Evolutionary conservation across 2,888 invertebrate genomes (phyloP).

Genomic region (Teleiodes luculella): DNA sequence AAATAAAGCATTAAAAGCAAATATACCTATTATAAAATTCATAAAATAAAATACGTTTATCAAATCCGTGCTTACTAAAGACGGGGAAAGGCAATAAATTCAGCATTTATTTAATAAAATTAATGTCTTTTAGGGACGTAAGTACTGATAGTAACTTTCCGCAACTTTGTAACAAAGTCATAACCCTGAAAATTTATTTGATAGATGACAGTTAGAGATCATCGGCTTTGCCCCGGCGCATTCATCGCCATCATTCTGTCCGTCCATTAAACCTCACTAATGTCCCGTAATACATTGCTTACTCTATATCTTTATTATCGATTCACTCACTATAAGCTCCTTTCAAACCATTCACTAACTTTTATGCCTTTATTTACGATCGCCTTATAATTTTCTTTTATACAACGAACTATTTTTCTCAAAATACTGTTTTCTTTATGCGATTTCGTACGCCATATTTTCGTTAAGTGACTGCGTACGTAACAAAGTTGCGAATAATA

Average conservation of each 20-base stretch:
- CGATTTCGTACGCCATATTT: slow-evolving; percentile 73
- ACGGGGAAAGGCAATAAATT: neutral
- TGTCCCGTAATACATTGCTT: slow-evolving; percentile 66
- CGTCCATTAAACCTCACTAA: slow-evolving; percentile 69
- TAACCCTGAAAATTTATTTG: slow-evolving; percentile 27
- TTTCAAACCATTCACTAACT: slow-evolving; percentile 67
- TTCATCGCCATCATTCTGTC: slow-evolving; percentile 39
- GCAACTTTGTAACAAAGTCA: slow-evolving; percentile 17
- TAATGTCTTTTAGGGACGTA: slow-evolving; percentile 3
- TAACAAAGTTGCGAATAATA: slow-evolving; percentile 69
- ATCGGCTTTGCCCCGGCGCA: slow-evolving; percentile 19
- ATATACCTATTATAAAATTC: too few relatives aligned
- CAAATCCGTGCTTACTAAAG: neutral
- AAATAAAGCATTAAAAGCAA: too few relatives aligned
- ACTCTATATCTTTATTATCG: slow-evolving; percentile 77
- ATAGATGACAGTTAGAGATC: slow-evolving; percentile 43
- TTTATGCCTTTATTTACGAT: slow-evolving; percentile 71
- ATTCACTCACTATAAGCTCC: slow-evolving; percentile 70
- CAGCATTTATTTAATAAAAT: neutral
- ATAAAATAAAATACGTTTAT: too few relatives aligned
- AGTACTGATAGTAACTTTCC: neutral
- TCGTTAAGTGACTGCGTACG: slow-evolving; percentile 65
- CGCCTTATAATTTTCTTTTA: slow-evolving; percentile 71
- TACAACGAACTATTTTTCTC: slow-evolving; percentile 70
- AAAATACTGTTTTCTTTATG: slow-evolving; percentile 76